These are phyloP conservation scores for Malacosoma neustria DNA, from an alignment of 2,888 invertebrate species.

Conservation along the genomic window DNA sequence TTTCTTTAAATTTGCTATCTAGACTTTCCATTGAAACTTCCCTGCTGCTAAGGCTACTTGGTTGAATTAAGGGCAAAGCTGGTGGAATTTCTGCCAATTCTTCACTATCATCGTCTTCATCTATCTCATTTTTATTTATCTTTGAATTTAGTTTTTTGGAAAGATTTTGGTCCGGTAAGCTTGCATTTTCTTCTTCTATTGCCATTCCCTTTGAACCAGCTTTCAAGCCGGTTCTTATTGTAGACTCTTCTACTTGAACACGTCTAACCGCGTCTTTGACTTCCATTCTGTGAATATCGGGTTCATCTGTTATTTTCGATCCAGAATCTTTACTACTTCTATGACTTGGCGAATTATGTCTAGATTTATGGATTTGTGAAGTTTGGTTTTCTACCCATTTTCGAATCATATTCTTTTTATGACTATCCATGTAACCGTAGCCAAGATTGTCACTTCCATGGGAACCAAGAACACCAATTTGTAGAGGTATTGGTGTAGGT, in stretches of 20 bases:
- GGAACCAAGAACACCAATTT: slow-evolving; percentile 54
- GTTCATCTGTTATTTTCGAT: slow-evolving; percentile 36
- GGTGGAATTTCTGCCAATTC: slow-evolving; percentile 87
- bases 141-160: slow-evolving; percentile 21
- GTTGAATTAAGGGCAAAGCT: slow-evolving; percentile 85
- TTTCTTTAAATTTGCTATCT: slow-evolving; percentile 83
- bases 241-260: slow-evolving; percentile 74
- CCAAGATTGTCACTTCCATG: slow-evolving; percentile 72
- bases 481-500: slow-evolving; percentile 49
- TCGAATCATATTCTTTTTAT: slow-evolving; percentile 94
- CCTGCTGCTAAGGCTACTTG: slow-evolving; percentile 80
- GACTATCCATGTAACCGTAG: slow-evolving; percentile 94
- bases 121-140: slow-evolving; percentile 65
- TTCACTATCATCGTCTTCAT: slow-evolving; percentile 86
- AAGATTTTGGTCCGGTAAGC: slow-evolving; percentile 44
- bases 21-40: slow-evolving; percentile 90
- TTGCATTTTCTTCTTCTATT: slow-evolving; percentile 65
- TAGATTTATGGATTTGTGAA: slow-evolving; percentile 83
- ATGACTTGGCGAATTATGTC: slow-evolving; percentile 71
- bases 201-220: slow-evolving; percentile 61
- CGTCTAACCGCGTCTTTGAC: slow-evolving; percentile 71
- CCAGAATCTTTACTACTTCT: slow-evolving; percentile 43
- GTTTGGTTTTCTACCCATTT: slow-evolving; percentile 96
- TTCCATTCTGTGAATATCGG: slow-evolving; percentile 53
- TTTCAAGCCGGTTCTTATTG: slow-evolving; percentile 77